Base-by-base conservation (phyloP, 2,113 vertebrate species). In the Anseranas semipalmata region DNA sequence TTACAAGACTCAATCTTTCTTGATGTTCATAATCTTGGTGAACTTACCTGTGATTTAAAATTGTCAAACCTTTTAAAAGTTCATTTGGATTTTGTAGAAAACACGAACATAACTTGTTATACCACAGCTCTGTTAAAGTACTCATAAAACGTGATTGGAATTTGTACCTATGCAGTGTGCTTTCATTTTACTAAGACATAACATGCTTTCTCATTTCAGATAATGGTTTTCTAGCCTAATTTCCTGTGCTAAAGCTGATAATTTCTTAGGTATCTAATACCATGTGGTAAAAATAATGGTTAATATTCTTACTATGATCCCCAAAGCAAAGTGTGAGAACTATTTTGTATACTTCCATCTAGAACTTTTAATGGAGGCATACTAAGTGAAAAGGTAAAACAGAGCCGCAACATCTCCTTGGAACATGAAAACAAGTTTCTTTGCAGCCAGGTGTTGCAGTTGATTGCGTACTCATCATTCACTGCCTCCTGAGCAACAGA, bases 111-210 rank as follows among this genome's bases (percentile, higher is more conserved):
- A 65, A 32, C 11, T 7, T 55, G 19, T 27, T 25, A 11, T 24
- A 55, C 43, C 21, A 18, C 62, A 28, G 56, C 55, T 50, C 33
- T 15, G 28, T 28, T 60, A 50, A 28, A 62, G 6, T 5, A 15
- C 24, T 25, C 21, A 33, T 9, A n/a, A 84, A 62, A 28, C 33
- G 30, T 11, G 37, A 15, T 5, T 10, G 35, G 56, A 53, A 78
- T 8, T 62, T 22, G 27, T 53, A 43, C 16, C 13, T 8, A 0
- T 21, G 13, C 11, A 7, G 7, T 14, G 33, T 3, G 7, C 15
- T 41, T 35, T 21, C 5, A 12, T 63, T 52, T 72, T 22, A 30
- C 21, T 22, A 9, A 20, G 15, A 10, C 4, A 6, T 48, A 58
- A 50, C 14, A 20, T 43, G 11, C 12, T 52, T 76, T 59, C 56